phyloP scores from a whole-genome alignment of 2,113 vertebrate species.

The Uropsilus gracilis region DNA sequence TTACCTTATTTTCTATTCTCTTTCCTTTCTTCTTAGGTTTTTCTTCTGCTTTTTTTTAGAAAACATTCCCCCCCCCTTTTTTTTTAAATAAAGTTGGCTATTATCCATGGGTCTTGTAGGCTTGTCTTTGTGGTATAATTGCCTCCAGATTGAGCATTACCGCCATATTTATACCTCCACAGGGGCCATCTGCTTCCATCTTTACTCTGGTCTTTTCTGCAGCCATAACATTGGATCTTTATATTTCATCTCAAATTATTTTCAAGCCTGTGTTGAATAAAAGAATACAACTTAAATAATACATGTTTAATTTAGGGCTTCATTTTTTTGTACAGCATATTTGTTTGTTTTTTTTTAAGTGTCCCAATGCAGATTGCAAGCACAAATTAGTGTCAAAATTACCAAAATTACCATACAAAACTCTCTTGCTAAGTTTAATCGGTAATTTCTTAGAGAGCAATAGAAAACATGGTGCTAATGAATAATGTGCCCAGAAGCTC shows the following conservation, averaged over 20 bases:
- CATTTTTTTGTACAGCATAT: slow-evolving; percentile 44
- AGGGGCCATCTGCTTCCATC: neutral
- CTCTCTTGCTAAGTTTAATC: slow-evolving; percentile 67
- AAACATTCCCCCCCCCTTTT: neutral
- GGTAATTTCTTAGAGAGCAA: slow-evolving; percentile 67
- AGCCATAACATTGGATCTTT: neutral
- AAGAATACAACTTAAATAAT: neutral
- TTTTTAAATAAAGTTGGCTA: neutral
- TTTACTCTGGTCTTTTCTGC: neutral
- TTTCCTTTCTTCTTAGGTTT: neutral
- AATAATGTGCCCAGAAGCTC: slow-evolving; percentile 67
- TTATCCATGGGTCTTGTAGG: neutral
- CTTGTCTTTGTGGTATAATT: neutral
- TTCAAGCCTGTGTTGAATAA: neutral
- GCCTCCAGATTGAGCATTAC: neutral
- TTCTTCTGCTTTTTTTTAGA: neutral
- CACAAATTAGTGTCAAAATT: slow-evolving; percentile 67
- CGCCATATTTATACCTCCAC: neutral
- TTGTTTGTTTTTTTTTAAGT: neutral
- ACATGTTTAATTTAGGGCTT: slow-evolving; percentile 46
- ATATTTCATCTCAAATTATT: neutral
- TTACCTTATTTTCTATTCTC: neutral
- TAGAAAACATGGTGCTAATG: slow-evolving; percentile 66
- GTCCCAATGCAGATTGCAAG: slow-evolving; percentile 41
- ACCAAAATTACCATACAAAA: slow-evolving; percentile 60